Evolutionary conservation across 2,888 invertebrate species (phyloP).

Genomic region (Chloroclystis v-ata): DNA sequence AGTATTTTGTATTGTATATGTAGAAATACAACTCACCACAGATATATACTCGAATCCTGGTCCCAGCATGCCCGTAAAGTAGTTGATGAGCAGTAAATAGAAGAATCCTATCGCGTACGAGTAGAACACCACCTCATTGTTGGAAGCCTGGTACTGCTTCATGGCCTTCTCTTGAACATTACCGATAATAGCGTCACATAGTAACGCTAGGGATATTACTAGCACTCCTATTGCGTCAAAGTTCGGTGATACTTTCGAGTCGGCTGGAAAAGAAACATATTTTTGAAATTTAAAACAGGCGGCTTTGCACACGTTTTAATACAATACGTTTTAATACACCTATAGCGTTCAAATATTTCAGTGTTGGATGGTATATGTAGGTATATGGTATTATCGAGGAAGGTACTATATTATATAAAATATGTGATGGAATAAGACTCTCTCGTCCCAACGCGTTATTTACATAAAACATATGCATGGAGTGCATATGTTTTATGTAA

Average conservation of each 20-base stretch:
- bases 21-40: constrained; percentile 82
- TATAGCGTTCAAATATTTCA: too few species aligned
- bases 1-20: too few species aligned
- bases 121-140: constrained; percentile 94
- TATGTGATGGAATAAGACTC: too few species aligned
- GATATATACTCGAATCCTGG: constrained; percentile 87
- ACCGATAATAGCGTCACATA: constrained; percentile 97
- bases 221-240: constrained; percentile 83
- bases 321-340: too few species aligned
- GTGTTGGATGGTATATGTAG: too few species aligned
- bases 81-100: constrained; percentile 86
- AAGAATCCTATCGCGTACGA: constrained; percentile 93
- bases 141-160: constrained; percentile 88
- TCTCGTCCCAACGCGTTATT: too few species aligned
- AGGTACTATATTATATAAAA: too few species aligned
- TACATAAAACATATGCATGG: too few species aligned
- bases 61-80: constrained; percentile 84
- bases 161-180: constrained; percentile 98
- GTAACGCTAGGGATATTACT: constrained; percentile 89
- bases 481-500: too few species aligned
- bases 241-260: constrained; percentile 85
- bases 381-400: too few species aligned
- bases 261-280: constrained; percentile 72
- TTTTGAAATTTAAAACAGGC: too few species aligned
- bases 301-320: too few species aligned